phyloP scores from a whole-genome alignment of 2,113 vertebrate genomes.

The Eonycteris spelaea region DNA sequence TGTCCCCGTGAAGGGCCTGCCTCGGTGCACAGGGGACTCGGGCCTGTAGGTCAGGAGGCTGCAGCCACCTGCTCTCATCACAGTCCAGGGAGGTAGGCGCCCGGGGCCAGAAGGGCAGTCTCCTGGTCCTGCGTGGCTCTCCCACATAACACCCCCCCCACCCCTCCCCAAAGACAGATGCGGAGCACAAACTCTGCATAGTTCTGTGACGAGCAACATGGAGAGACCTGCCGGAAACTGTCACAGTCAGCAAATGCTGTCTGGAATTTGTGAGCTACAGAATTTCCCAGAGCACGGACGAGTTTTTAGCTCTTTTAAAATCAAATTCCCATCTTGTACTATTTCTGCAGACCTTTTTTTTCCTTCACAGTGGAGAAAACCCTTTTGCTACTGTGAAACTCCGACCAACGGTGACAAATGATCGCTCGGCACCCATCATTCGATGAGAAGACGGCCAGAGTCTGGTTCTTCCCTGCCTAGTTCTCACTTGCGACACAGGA shows the following conservation, averaged over 20 bases:
- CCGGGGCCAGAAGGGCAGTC: not conserved
- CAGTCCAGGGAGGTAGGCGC: not conserved
- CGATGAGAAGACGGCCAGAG: slow-evolving; percentile 55
- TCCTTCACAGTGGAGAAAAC: slow-evolving; percentile 90
- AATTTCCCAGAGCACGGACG: not conserved
- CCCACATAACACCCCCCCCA: not conserved
- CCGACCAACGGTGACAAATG: slow-evolving; percentile 95
- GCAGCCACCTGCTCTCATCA: not conserved
- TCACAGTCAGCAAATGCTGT: not conserved
- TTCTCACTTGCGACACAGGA: not conserved
- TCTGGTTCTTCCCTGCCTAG: not conserved
- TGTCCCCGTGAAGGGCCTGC: not conserved
- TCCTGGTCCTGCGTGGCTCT: not conserved
- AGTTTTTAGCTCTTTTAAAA: not conserved
- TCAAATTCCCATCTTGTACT: not conserved
- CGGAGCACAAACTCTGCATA: not conserved
- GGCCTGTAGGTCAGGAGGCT: not conserved
- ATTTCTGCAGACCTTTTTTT: not conserved
- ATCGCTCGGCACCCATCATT: slow-evolving; percentile 93
- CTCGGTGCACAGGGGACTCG: accelerated
- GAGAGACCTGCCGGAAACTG: not conserved
- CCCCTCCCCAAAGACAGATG: not conserved
- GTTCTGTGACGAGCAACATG: accelerated
- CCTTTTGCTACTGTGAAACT: slow-evolving; percentile 95
- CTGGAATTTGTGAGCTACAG: not conserved